A percentile compares a stretch with the other conserved stretches of the same genome.
These are phyloP conservation scores for Cetonia aurata DNA, from an alignment of 2,888 invertebrate genomes.

Conservation along the genomic window DNA sequence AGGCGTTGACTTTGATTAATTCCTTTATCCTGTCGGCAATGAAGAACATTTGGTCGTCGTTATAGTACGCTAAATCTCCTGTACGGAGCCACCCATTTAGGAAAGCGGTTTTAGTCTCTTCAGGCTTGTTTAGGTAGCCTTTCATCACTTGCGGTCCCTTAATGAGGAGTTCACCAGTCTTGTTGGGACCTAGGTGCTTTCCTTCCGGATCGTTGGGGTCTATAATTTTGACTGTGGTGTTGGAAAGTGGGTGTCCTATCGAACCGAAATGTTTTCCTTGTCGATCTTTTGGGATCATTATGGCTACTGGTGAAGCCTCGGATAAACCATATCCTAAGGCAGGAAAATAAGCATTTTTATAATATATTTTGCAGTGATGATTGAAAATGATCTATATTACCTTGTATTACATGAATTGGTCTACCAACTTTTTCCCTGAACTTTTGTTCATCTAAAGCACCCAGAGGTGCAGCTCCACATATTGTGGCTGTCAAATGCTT, in stretches of 20 bases:
- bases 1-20: slow-evolving; percentile 81
- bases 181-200: slow-evolving; percentile 59
- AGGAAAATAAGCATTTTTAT: neutral
- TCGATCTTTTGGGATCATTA: slow-evolving; percentile 43
- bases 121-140: slow-evolving; percentile 81
- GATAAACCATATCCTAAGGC: slow-evolving; percentile 75
- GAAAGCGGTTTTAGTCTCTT: slow-evolving; percentile 79
- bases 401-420: slow-evolving; percentile 58
- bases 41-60: slow-evolving; percentile 75
- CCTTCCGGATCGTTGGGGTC: slow-evolving; percentile 62
- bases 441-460: slow-evolving; percentile 70
- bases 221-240: slow-evolving; percentile 75
- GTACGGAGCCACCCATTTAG: slow-evolving; percentile 81
- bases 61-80: slow-evolving; percentile 72
- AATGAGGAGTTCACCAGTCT: slow-evolving; percentile 81
- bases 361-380: neutral
- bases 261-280: slow-evolving; percentile 55
- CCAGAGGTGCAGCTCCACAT: slow-evolving; percentile 79
- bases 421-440: slow-evolving; percentile 67
- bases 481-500: slow-evolving; percentile 61
- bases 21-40: slow-evolving; percentile 86
- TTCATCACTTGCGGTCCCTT: slow-evolving; percentile 87
- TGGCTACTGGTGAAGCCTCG: slow-evolving; percentile 70
- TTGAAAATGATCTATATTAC: slow-evolving; percentile 12
- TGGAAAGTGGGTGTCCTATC: slow-evolving; percentile 73